Conservation (phyloP, 2,797 vertebrate genomes). For the Lithobates sylvaticus region DNA sequence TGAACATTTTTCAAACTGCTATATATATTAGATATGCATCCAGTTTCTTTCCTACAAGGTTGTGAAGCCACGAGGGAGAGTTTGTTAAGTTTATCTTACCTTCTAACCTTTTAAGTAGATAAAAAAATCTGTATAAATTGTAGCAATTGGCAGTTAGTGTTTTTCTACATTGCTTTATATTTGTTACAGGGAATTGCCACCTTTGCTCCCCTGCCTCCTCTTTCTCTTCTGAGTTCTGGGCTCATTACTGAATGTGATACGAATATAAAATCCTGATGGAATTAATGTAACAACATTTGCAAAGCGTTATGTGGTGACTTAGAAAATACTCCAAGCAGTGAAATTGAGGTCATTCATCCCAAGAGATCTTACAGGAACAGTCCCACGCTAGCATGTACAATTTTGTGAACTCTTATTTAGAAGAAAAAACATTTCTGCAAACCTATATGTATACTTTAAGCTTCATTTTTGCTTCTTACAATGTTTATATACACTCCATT, state of each 20-base stretch:
- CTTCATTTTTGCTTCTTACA: not conserved
- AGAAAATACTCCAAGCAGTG: slow-evolving; percentile 38
- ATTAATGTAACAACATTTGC: slow-evolving; percentile 37
- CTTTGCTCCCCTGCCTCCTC: not conserved
- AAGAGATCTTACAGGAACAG: slow-evolving; percentile 14
- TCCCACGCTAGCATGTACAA: not conserved
- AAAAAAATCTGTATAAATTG: not conserved
- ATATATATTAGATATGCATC: not conserved
- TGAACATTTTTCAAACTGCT: not conserved
- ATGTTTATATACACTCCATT: not conserved
- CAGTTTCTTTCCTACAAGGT: not conserved
- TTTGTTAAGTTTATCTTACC: slow-evolving; percentile 19
- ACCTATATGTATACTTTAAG: not conserved
- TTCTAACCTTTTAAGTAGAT: slow-evolving; percentile 1
- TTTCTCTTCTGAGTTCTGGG: not conserved
- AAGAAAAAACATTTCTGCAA: not conserved
- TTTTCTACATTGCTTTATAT: slow-evolving; percentile 8
- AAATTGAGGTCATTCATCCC: slow-evolving; percentile 54
- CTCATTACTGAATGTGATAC: slow-evolving; percentile 45
- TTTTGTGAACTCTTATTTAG: not conserved
- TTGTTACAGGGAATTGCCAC: slow-evolving; percentile 16
- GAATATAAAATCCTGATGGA: slow-evolving; percentile 45
- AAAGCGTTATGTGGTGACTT: slow-evolving; percentile 3
- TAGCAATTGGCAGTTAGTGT: not conserved
- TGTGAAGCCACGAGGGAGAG: not conserved